phyloP scores from a whole-genome alignment of 1,140 invertebrate genomes.

The Platyscapa corneri region DNA sequence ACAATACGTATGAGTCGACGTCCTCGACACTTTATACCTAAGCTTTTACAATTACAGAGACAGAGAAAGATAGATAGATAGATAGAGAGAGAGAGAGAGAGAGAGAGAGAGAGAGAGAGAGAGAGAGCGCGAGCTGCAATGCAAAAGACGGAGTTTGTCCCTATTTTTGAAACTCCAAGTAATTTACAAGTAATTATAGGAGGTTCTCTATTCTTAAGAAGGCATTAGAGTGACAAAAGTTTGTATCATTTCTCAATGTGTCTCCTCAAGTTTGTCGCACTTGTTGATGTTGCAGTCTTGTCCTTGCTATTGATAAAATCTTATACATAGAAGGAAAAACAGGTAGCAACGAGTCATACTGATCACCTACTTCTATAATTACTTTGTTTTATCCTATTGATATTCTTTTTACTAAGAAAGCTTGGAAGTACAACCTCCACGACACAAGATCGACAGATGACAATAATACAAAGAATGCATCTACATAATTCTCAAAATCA shows the following conservation, averaged over 20 bases:
- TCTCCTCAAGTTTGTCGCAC: no score
- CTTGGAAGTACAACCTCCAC: not conserved
- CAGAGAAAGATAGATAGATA: not conserved
- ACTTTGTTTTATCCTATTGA: not conserved
- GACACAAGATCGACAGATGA: not conserved
- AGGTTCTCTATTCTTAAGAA: not conserved
- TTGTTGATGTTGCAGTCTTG: not conserved
- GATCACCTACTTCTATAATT: not conserved
- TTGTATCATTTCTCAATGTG: no score
- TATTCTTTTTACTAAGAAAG: not conserved
- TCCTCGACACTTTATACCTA: constrained; percentile 12
- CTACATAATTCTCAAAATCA: constrained; percentile 41
- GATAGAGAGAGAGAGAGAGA: constrained; percentile 6
- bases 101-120: not conserved
- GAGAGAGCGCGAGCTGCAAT: not conserved
- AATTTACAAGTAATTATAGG: constrained; percentile 41
- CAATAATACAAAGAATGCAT: not conserved
- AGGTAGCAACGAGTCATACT: not conserved
- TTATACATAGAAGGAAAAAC: constrained; percentile 28
- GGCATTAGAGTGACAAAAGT: no score
- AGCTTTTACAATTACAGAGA: not conserved
- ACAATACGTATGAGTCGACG: not conserved
- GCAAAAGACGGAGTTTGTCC: not conserved
- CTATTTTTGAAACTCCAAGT: not conserved
- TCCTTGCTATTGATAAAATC: constrained; percentile 23